Conservation (phyloP, 2,888 invertebrate species). For the Nomada hirtipes region DNA sequence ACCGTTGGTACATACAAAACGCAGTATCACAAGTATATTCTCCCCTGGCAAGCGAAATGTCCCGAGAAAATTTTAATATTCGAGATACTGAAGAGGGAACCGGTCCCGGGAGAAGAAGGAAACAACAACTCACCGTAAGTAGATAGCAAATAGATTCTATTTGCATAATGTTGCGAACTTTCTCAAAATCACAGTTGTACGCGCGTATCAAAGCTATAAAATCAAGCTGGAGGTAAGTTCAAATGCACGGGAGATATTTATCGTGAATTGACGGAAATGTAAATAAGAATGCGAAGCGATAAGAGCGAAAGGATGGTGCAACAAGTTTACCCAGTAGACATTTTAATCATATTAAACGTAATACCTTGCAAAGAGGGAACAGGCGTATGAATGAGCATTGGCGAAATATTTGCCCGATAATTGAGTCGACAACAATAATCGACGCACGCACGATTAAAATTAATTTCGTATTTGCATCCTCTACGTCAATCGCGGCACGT, state of each 20-base stretch:
- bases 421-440: background rate
- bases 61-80: conserved; percentile 34
- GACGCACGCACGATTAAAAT: background rate
- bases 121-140: conserved; percentile 42
- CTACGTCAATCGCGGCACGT: background rate
- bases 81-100: conserved; percentile 7
- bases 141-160: conserved; percentile 39
- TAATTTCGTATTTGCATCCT: background rate
- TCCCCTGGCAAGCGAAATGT: background rate
- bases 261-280: conserved; percentile 5
- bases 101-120: conserved; percentile 19
- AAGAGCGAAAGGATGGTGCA: conserved; percentile 28
- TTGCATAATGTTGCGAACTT: conserved; percentile 52
- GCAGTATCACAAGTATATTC: background rate
- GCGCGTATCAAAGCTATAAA: conserved; percentile 25
- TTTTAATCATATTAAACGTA: too few species aligned
- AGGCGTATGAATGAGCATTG: background rate
- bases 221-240: conserved; percentile 10
- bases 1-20: background rate
- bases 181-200: conserved; percentile 18
- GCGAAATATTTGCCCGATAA: background rate
- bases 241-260: conserved; percentile 21
- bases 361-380: background rate
- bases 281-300: conserved; percentile 8
- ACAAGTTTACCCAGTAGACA: conserved; percentile 25